Percentiles rank a stretch among this genome's conserved stretches.
Evolutionary conservation across 1,140 invertebrate species (phyloP).

Genomic region (Meloidogyne chitwoodi): DNA sequence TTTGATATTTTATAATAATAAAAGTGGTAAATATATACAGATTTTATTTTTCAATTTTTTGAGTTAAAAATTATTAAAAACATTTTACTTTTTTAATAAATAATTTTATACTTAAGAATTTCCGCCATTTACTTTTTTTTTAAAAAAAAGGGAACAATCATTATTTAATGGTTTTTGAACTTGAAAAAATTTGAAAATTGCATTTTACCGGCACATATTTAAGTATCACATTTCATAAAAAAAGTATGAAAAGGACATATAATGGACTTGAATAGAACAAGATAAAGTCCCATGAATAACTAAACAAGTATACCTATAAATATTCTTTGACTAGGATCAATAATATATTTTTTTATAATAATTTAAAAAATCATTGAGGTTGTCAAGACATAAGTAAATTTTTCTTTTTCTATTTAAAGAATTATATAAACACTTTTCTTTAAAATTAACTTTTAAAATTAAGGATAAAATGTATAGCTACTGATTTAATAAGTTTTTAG

Average conservation of each 20-base stretch:
- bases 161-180: not conserved
- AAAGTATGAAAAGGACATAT: not conserved
- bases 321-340: not conserved
- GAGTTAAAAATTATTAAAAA: not conserved
- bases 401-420: not conserved
- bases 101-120: not conserved
- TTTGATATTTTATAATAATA: too few species aligned
- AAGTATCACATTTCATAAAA: not conserved
- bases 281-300: not conserved
- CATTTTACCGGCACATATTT: not conserved
- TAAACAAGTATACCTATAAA: not conserved
- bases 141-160: not conserved
- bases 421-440: too few species aligned
- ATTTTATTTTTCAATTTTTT: too few species aligned
- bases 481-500: too few species aligned
- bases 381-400: not conserved
- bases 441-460: too few species aligned
- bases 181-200: not conserved
- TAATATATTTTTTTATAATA: not conserved
- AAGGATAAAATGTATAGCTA: not conserved
- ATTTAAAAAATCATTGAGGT: not conserved
- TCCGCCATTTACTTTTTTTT: not conserved
- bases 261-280: not conserved
- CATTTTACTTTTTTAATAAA: not conserved
- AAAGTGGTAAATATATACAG: too few species aligned